These are phyloP conservation scores for Etheostoma cragini DNA, from an alignment of 2,113 vertebrate genomes.

Conservation along the genomic window DNA sequence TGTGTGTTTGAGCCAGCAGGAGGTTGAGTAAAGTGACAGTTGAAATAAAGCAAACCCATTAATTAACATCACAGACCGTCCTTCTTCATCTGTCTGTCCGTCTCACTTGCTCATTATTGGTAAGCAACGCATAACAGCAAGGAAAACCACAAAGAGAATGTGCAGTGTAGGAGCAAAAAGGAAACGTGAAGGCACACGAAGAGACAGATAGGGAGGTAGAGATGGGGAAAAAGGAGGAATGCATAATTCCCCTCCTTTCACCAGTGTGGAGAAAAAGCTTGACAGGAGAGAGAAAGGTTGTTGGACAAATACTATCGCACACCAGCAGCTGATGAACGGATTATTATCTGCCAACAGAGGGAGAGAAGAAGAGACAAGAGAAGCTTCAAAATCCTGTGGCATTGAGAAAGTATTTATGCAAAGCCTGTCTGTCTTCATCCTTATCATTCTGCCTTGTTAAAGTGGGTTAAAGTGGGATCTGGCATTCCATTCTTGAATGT, in stretches of 20 bases:
- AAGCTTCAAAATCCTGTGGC: conserved; percentile 49
- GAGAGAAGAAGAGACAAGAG: conserved; percentile 30
- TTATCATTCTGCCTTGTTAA: conserved; percentile 21
- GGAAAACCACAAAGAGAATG: conserved; percentile 7
- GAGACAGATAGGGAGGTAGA: conserved; percentile 53
- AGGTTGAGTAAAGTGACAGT: conserved; percentile 65
- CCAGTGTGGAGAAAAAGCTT: conserved; percentile 15
- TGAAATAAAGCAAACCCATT: conserved; percentile 69
- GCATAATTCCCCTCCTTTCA: conserved; percentile 49
- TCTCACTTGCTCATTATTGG: conserved; percentile 50
- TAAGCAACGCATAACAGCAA: conserved; percentile 27
- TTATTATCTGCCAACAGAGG: conserved; percentile 54
- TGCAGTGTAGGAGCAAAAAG: conserved; percentile 26
- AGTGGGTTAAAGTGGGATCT: no score
- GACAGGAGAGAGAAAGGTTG: conserved; percentile 25
- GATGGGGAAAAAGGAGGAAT: conserved; percentile 46
- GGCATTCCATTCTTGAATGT: no score
- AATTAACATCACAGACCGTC: conserved; percentile 59
- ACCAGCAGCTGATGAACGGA: conserved; percentile 44
- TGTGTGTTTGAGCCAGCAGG: conserved; percentile 40
- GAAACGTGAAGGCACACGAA: conserved; percentile 42
- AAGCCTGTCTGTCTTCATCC: conserved; percentile 45
- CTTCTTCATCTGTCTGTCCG: conserved; percentile 27
- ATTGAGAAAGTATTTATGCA: conserved; percentile 61
- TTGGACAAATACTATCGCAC: conserved; percentile 46